These are phyloP conservation scores for Rhingia campestris DNA, from an alignment of 2,888 invertebrate species.

Conservation along the genomic window DNA sequence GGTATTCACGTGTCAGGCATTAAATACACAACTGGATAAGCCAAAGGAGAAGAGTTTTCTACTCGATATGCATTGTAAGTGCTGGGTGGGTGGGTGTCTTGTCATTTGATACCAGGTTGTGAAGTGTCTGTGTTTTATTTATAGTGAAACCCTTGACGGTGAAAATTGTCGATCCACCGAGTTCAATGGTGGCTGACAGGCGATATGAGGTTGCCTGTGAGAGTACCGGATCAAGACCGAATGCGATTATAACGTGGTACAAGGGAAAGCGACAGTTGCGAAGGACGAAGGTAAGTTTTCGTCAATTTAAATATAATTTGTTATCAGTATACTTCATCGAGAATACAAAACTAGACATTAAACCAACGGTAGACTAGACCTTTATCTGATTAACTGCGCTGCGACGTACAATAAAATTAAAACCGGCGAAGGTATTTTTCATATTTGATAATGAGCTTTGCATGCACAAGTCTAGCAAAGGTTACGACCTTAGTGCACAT, in stretches of 20 bases:
- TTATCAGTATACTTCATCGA: not conserved
- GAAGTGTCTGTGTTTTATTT: slow-evolving; percentile 51
- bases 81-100: slow-evolving; percentile 80
- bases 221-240: slow-evolving; percentile 92
- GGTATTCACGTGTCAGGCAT: slow-evolving; percentile 93
- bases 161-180: slow-evolving; percentile 87
- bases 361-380: not conserved
- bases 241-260: slow-evolving; percentile 94
- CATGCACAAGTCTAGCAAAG: not conserved
- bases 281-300: slow-evolving; percentile 87
- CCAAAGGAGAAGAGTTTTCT: slow-evolving; percentile 90
- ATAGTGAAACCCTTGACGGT: slow-evolving; percentile 92
- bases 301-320: not conserved
- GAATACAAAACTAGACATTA: not conserved
- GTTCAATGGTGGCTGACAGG: slow-evolving; percentile 91
- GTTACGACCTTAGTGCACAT: not conserved
- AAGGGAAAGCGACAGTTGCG: slow-evolving; percentile 92
- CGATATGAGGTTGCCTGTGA: slow-evolving; percentile 92
- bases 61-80: slow-evolving; percentile 92
- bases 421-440: not conserved
- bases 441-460: not conserved
- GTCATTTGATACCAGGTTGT: not conserved
- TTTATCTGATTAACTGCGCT: too few relatives aligned
- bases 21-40: slow-evolving; percentile 92
- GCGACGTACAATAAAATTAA: not conserved